Base-by-base conservation (phyloP, 2,113 vertebrate species). In the Perca schrenkii region DNA sequence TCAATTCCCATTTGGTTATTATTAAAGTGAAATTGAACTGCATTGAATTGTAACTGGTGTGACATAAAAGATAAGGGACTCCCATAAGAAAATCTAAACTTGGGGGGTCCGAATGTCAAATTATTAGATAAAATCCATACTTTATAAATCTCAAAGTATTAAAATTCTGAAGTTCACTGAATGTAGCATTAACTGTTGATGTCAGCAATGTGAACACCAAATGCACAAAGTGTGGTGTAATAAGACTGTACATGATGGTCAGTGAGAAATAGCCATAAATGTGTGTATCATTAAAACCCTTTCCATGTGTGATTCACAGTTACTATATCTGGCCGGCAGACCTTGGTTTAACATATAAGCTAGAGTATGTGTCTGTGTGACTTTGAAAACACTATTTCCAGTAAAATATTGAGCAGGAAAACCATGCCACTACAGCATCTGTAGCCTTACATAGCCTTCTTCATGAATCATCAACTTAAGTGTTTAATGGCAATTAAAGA, bases 1-100 rank as follows among this genome's bases (percentile, higher is more conserved):
- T 54, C 71, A 63, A 79, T 75, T 82, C 60, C 75, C 49, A 89
- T 86, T 72, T 66, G 66, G 49, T 53, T 86, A 83, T 85, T 82
- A 84, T 43, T 43, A 54, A 86, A 66, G 72, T 77, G 57, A 77
- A 86, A 80, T 64, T 82, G 46, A 86, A 83, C 50, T 70, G 65
- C 54, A 76, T 6, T 85, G 65, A 86, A 82, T 83, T 84, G 76
- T 79, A 79, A 81, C 70, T 64, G n/a, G 22, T 72, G 77, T 61
- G 28, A 85, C 36, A 64, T 22, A 22, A 60, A 14, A 80, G 77
- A 87, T 86, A 87, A 76, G 21, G 22, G 22, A 53, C n/a, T 47
- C n/a, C 19, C 34, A 69, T 65, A 14, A 79, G 54, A 61, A 77
- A 81, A 84, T 76, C 34, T 58, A 12, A 77, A 84, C 75, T 78